phyloP scores from a whole-genome alignment of 2,797 vertebrate genomes.

The Malurus splendens region DNA sequence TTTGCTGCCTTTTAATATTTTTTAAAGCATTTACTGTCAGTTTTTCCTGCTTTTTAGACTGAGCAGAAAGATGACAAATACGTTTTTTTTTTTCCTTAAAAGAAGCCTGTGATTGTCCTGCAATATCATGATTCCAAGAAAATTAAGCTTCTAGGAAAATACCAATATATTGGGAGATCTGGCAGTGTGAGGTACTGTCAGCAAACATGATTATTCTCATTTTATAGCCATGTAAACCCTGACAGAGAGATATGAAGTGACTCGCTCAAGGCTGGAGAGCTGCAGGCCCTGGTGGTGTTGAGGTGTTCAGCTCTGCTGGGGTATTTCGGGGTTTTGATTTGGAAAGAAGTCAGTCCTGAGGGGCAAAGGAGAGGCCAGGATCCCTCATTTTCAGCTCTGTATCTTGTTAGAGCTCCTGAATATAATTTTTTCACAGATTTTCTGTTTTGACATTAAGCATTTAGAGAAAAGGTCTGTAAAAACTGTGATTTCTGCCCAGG shows the following conservation, averaged over 20 bases:
- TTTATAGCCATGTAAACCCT: neutral
- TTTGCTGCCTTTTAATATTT: neutral
- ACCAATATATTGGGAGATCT: neutral
- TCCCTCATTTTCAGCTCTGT: neutral
- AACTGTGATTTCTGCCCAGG: neutral
- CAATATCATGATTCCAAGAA: neutral
- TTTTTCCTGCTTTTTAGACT: neutral
- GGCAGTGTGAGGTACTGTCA: neutral
- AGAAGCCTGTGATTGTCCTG: neutral
- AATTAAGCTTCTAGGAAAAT: neutral
- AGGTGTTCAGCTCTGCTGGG: neutral
- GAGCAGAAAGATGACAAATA: neutral
- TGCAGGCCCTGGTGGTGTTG: neutral
- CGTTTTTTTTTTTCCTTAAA: neutral
- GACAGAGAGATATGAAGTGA: neutral
- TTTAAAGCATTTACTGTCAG: neutral
- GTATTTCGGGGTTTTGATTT: neutral
- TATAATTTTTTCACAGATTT: neutral
- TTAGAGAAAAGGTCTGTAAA: neutral
- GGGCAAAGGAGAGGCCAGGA: neutral
- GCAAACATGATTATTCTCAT: neutral
- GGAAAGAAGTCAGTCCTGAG: neutral
- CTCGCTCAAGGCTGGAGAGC: neutral
- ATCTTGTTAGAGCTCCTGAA: neutral
- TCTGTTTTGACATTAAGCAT: neutral